Evolutionary conservation across 2,888 invertebrate species (phyloP).

Genomic region (Lumbricus terrestris): DNA sequence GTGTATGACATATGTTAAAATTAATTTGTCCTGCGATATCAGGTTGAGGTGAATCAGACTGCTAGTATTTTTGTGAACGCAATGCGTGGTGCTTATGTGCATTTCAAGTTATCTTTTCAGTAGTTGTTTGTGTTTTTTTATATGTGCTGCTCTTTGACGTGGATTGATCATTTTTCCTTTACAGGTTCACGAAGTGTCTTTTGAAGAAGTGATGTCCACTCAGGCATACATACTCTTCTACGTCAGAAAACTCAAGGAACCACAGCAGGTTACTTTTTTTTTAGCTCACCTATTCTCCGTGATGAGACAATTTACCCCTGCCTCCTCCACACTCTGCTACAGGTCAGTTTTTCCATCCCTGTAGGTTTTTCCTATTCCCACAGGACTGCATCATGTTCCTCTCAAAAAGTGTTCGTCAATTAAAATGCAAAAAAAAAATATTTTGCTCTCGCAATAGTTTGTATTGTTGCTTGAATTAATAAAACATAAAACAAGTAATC

Average conservation of each 20-base stretch:
- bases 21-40: not conserved
- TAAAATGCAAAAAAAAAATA: too few relatives aligned
- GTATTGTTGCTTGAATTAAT: too few relatives aligned
- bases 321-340: too few relatives aligned
- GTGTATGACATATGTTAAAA: not conserved
- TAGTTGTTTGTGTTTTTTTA: not conserved
- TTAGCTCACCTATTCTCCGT: not conserved
- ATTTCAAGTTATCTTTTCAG: not conserved
- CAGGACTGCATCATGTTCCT: too few relatives aligned
- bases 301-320: too few relatives aligned
- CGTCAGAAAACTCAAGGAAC: slow-evolving; percentile 35
- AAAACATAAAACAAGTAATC: too few relatives aligned
- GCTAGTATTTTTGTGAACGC: not conserved
- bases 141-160: not conserved
- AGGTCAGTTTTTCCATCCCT: too few relatives aligned
- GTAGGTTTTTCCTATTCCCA: too few relatives aligned
- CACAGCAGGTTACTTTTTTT: not conserved
- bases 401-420: too few relatives aligned
- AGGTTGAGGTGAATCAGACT: too few relatives aligned
- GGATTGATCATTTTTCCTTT: not conserved
- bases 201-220: slow-evolving; percentile 70
- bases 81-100: not conserved
- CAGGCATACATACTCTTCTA: slow-evolving; percentile 88
- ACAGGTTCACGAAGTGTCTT: slow-evolving; percentile 62
- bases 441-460: too few relatives aligned